A percentile compares a stretch with the other conserved stretches of the same genome.
These are phyloP conservation scores for Leucophenga montana DNA, from an alignment of 2,888 invertebrate genomes.

Conservation along the genomic window DNA sequence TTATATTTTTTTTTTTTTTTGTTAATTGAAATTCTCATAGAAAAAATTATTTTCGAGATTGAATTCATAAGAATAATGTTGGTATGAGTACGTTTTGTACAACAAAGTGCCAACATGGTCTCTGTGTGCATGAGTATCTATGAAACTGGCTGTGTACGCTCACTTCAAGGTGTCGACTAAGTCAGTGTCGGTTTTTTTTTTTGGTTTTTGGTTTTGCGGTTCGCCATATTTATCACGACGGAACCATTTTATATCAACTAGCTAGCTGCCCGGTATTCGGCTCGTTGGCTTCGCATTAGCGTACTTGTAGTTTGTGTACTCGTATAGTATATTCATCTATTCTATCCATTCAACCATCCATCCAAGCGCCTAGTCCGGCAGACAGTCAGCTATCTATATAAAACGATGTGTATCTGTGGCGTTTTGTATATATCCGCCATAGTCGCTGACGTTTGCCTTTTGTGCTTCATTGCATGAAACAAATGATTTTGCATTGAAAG, in stretches of 20 bases:
- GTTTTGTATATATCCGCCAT: too few relatives aligned
- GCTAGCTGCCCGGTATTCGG: neutral
- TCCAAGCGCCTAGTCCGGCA: too few relatives aligned
- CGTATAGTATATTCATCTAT: too few relatives aligned
- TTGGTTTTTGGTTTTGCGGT: constrained; percentile 3
- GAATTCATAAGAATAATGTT: too few relatives aligned
- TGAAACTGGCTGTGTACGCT: neutral
- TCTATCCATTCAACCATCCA: too few relatives aligned
- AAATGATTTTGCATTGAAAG: constrained; percentile 19
- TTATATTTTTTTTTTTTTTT: neutral
- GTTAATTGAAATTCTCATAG: constrained; percentile 2
- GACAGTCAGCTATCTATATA: neutral
- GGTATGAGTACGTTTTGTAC: too few relatives aligned
- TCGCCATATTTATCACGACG: constrained; percentile 17
- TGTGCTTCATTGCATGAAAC: constrained; percentile 14
- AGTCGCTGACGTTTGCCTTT: constrained; percentile 1
- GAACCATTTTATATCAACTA: constrained; percentile 12
- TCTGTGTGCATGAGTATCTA: neutral
- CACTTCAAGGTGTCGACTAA: constrained; percentile 11
- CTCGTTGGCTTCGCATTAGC: neutral
- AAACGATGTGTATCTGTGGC: neutral
- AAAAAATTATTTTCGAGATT: too few relatives aligned
- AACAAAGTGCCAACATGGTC: too few relatives aligned
- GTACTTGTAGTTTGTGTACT: too few relatives aligned
- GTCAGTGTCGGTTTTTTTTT: too few relatives aligned